phyloP scores from a whole-genome alignment of 1,140 invertebrate genomes.

The Littorina saxatilis region DNA sequence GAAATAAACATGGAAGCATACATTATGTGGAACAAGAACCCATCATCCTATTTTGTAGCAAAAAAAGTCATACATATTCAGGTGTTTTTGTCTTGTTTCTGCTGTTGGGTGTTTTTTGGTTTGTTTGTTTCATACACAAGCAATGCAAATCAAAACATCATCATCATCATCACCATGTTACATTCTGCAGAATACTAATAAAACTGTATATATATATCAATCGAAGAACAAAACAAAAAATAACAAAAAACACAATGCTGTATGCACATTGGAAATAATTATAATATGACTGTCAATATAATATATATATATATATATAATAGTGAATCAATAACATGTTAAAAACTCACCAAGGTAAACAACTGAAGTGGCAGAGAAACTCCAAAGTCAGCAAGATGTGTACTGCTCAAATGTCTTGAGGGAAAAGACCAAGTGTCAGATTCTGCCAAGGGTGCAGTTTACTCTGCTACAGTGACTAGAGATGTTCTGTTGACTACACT shows the following conservation, averaged over 20 bases:
- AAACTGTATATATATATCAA: background rate
- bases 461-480: no score
- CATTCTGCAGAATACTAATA: background rate
- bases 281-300: no score
- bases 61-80: background rate
- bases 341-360: background rate
- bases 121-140: background rate
- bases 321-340: background rate
- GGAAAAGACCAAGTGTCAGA: no score
- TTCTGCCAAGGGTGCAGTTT: no score
- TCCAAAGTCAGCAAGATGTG: background rate
- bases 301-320: no score
- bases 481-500: no score
- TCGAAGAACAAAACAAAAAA: no score
- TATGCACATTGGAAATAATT: no score
- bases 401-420: conserved; percentile 4
- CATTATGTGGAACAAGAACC: background rate
- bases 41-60: background rate
- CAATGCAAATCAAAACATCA: background rate
- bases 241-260: no score
- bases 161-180: background rate
- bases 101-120: background rate
- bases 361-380: background rate
- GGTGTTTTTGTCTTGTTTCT: no score
- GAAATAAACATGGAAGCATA: background rate